phyloP scores from a whole-genome alignment of 2,113 vertebrate species.

The Glaucidium brasilianum region DNA sequence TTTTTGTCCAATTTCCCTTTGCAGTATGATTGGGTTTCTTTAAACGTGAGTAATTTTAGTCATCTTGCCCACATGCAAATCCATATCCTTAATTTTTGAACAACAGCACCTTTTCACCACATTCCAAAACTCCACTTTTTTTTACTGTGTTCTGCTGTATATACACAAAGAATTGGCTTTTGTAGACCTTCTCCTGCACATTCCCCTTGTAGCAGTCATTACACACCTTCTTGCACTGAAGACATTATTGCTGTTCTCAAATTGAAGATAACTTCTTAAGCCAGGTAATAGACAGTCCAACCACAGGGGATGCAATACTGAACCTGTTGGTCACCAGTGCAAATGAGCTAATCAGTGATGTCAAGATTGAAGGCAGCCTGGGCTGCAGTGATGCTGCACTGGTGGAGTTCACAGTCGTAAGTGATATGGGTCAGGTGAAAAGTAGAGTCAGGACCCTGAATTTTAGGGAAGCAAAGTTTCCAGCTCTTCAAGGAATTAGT shows the following conservation, averaged over 20 bases:
- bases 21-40: neutral
- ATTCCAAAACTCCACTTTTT: neutral
- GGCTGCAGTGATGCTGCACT: too few relatives aligned
- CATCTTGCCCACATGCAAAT: neutral
- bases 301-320: too few relatives aligned
- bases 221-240: neutral
- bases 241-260: neutral
- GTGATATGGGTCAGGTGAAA: too few relatives aligned
- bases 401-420: too few relatives aligned
- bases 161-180: neutral
- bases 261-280: neutral
- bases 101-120: neutral
- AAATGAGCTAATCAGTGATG: too few relatives aligned
- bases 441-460: too few relatives aligned
- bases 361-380: too few relatives aligned
- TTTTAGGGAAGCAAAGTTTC: too few relatives aligned
- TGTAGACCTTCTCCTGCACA: neutral
- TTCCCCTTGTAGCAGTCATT: neutral
- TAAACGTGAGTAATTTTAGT: neutral
- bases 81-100: neutral
- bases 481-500: too few relatives aligned
- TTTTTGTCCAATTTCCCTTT: neutral
- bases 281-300: too few relatives aligned
- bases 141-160: neutral
- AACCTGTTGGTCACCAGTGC: too few relatives aligned